phyloP scores from a whole-genome alignment of 1,140 invertebrate species.

The Drosophila triauraria region DNA sequence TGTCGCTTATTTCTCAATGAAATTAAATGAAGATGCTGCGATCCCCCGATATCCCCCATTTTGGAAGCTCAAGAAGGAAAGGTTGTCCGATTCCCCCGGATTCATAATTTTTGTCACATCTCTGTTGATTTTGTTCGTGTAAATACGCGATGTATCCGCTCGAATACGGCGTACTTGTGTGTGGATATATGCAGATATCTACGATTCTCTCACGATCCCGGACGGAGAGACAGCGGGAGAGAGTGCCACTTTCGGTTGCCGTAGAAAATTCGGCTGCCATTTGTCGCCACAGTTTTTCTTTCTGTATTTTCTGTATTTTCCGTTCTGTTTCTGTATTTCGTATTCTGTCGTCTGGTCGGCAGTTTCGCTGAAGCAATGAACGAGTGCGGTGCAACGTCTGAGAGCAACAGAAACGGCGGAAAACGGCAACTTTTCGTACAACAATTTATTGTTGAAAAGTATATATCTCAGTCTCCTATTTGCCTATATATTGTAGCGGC shows the following conservation, averaged over 20 bases:
- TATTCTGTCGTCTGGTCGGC: constrained; percentile 49
- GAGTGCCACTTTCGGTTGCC: constrained; percentile 28
- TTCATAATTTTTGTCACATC: constrained; percentile 53
- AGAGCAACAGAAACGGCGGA: constrained; percentile 47
- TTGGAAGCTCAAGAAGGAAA: constrained; percentile 38
- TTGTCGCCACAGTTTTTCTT: constrained; percentile 55
- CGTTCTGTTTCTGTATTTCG: constrained; percentile 42
- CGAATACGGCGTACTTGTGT: constrained; percentile 25
- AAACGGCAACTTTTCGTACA: constrained; percentile 67
- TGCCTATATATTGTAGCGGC: constrained; percentile 23
- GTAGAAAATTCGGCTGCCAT: constrained; percentile 64
- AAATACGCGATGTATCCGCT: constrained; percentile 70
- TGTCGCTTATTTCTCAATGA: constrained; percentile 71
- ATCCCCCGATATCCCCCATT: constrained; percentile 12
- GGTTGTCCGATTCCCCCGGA: constrained; percentile 30
- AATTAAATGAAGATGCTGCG: constrained; percentile 40
- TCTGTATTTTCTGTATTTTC: constrained; percentile 25
- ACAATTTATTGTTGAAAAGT: constrained; percentile 65
- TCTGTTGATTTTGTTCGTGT: constrained; percentile 58
- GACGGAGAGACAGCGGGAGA: constrained; percentile 18
- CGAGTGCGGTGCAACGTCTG: constrained; percentile 73
- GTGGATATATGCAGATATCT: constrained; percentile 19
- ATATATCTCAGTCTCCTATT: constrained; percentile 36
- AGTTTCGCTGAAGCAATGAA: constrained; percentile 79
- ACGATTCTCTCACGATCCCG: constrained; percentile 52